Evolutionary conservation across 2,888 invertebrate species (phyloP).

Genomic region (Apodemia mormo): DNA sequence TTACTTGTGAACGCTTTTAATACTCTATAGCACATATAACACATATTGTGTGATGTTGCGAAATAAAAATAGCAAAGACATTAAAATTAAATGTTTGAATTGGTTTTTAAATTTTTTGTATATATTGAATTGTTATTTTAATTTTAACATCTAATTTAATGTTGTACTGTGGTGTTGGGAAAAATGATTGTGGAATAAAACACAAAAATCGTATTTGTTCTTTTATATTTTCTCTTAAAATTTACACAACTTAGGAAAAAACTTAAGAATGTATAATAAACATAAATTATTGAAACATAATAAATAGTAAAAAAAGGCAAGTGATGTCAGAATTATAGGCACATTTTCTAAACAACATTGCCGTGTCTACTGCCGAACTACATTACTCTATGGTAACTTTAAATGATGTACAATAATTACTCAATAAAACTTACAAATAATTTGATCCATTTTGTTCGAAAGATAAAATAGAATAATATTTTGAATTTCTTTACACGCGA

Average conservation of each 20-base stretch:
- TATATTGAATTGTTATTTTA: constrained; percentile 12
- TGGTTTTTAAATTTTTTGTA: neutral
- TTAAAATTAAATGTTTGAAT: too few species aligned
- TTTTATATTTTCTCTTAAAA: constrained; percentile 72
- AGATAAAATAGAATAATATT: neutral
- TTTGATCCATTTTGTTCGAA: constrained; percentile 32
- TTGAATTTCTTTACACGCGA: constrained; percentile 49
- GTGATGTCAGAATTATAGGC: constrained; percentile 46
- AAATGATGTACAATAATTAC: constrained; percentile 67
- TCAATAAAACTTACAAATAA: constrained; percentile 66
- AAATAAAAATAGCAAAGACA: too few species aligned
- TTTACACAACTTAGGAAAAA: constrained; percentile 66
- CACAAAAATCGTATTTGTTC: constrained; percentile 56
- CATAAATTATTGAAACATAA: constrained; percentile 66
- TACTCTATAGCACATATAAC: too few species aligned
- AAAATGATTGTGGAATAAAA: constrained; percentile 42
- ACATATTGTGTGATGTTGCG: too few species aligned
- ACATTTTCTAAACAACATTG: constrained; percentile 38
- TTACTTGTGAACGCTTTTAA: too few species aligned
- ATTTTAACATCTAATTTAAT: constrained; percentile 5
- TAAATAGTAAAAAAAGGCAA: constrained; percentile 72
- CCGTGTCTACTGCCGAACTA: constrained; percentile 33
- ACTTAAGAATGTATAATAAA: constrained; percentile 50
- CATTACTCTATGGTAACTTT: constrained; percentile 78
- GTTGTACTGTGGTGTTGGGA: constrained; percentile 32